Percentiles rank a stretch among this genome's conserved stretches.
Evolutionary conservation across 2,113 vertebrate genomes (phyloP).

Genomic region (Myodes glareolus): DNA sequence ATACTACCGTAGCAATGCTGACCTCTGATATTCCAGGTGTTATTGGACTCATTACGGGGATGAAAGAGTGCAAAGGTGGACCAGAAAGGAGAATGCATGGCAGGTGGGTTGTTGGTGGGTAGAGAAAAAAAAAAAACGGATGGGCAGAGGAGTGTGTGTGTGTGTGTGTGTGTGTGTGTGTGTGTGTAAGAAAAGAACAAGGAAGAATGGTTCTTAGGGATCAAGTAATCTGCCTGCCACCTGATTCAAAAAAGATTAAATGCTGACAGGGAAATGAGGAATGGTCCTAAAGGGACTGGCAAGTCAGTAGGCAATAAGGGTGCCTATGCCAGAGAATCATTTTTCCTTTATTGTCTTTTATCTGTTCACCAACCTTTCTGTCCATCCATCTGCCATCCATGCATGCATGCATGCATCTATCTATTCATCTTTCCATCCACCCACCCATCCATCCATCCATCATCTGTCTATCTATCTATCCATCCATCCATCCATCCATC

Average conservation of each 20-base stretch:
- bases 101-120: background rate
- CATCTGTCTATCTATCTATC: background rate
- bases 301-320: background rate
- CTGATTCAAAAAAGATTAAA: background rate
- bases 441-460: background rate
- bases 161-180: background rate
- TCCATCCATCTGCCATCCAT: background rate
- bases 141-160: background rate
- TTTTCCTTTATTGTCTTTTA: background rate
- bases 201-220: background rate
- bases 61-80: background rate
- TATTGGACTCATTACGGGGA: background rate
- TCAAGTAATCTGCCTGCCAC: background rate
- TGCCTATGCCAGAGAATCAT: background rate
- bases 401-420: rapidly evolving
- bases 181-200: background rate
- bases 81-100: too few relatives aligned
- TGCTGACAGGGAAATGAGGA: background rate
- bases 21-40: background rate
- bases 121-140: background rate
- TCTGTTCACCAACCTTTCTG: background rate
- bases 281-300: background rate
- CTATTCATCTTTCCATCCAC: too few relatives aligned
- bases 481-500: background rate
- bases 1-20: background rate